Percentiles rank a stretch among this genome's conserved stretches.
Evolutionary conservation across 2,113 vertebrate species (phyloP).

Genomic region (Ramphastos sulfuratus): DNA sequence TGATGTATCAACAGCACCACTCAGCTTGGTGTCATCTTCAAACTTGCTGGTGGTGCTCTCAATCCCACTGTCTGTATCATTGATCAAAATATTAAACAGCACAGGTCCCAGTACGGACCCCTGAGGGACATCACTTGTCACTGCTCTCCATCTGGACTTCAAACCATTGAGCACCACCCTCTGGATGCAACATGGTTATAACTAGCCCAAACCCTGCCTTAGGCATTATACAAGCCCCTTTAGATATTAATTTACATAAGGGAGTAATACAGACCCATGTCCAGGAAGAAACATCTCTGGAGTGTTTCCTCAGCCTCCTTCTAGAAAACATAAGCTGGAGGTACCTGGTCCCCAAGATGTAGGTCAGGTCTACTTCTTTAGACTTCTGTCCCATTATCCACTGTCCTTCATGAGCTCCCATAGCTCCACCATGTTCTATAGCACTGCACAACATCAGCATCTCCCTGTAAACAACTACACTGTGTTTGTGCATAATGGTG

Average conservation of each 20-base stretch:
- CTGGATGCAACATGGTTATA: neutral
- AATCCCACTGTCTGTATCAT: no score
- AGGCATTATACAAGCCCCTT: neutral
- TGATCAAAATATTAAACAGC: no score
- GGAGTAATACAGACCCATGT: rapidly evolving
- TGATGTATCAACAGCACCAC: no score
- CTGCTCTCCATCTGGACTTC: no score
- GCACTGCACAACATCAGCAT: neutral
- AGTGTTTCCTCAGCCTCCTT: neutral
- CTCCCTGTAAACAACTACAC: rapidly evolving
- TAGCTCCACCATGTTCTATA: rapidly evolving
- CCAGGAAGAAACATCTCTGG: neutral
- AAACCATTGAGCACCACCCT: no score
- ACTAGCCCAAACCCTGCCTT: neutral
- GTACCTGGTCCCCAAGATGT: rapidly evolving
- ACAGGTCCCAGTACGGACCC: no score
- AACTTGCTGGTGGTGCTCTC: no score
- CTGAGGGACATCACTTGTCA: no score
- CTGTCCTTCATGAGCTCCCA: rapidly evolving
- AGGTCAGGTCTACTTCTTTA: neutral
- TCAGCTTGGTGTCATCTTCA: no score
- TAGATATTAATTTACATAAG: neutral
- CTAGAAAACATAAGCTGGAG: rapidly evolving
- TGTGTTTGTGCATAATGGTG: rapidly evolving
- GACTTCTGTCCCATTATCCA: no score